phyloP scores from a whole-genome alignment of 2,888 invertebrate genomes.

The Meloe dianella region DNA sequence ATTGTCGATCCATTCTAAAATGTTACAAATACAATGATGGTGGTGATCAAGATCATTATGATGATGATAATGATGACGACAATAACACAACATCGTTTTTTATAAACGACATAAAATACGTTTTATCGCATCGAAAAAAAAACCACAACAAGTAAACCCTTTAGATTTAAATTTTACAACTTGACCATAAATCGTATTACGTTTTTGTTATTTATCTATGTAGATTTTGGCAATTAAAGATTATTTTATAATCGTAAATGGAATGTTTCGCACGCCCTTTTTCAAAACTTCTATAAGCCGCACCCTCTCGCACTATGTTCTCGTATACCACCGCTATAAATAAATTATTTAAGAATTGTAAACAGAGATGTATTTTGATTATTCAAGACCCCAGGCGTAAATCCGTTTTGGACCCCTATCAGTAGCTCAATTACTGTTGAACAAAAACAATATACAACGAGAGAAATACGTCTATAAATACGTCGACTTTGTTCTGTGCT shows the following conservation, averaged over 20 bases:
- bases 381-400: constrained; percentile 8
- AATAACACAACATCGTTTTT: background rate
- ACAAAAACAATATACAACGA: background rate
- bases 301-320: background rate
- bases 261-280: constrained; percentile 1
- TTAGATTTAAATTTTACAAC: background rate
- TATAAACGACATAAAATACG: background rate
- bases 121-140: background rate
- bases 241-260: background rate
- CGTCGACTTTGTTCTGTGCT: background rate
- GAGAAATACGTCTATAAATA: background rate
- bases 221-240: constrained; percentile 5
- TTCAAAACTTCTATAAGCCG: background rate
- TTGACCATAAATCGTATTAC: background rate
- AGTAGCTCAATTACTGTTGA: constrained; percentile 2
- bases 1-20: background rate
- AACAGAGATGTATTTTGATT: constrained; percentile 8
- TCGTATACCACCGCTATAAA: background rate
- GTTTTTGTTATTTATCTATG: background rate
- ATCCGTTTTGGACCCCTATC: constrained; percentile 6
- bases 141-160: too few relatives aligned
- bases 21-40: background rate
- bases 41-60: background rate
- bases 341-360: constrained; percentile 7
- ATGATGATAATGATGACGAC: background rate